These are phyloP conservation scores for Passer domesticus DNA, from an alignment of 2,113 vertebrate species.

Conservation along the genomic window DNA sequence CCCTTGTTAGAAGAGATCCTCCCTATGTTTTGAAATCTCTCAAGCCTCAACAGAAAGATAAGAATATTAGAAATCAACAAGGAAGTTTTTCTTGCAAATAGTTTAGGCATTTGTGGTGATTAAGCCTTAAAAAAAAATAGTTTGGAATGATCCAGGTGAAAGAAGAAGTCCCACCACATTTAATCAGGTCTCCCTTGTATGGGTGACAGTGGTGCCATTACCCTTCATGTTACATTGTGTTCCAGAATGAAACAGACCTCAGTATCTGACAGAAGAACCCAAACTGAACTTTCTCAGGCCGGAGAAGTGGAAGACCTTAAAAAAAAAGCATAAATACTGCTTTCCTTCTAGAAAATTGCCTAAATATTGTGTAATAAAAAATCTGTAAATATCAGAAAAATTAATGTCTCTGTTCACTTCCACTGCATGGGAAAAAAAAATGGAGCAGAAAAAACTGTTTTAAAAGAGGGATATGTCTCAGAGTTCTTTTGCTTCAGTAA, in stretches of 20 bases:
- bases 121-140: background rate
- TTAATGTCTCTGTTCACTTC: background rate
- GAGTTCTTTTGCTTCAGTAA: background rate
- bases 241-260: constrained; percentile 8
- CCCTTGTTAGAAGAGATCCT: background rate
- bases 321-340: background rate
- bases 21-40: background rate
- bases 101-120: background rate
- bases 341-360: background rate
- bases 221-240: background rate
- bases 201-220: background rate
- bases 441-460: background rate
- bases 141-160: background rate
- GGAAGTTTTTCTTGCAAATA: background rate
- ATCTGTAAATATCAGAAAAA: background rate
- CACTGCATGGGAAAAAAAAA: background rate
- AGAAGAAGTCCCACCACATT: background rate
- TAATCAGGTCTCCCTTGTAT: background rate
- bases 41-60: background rate
- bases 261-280: background rate
- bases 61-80: background rate
- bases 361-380: background rate
- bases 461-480: background rate
- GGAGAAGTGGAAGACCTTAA: background rate
- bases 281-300: background rate